Percentiles rank a stretch among this genome's conserved stretches.
Evolutionary conservation across 2,113 vertebrate species (phyloP).

Genomic region (Eulacestoma nigropectus): DNA sequence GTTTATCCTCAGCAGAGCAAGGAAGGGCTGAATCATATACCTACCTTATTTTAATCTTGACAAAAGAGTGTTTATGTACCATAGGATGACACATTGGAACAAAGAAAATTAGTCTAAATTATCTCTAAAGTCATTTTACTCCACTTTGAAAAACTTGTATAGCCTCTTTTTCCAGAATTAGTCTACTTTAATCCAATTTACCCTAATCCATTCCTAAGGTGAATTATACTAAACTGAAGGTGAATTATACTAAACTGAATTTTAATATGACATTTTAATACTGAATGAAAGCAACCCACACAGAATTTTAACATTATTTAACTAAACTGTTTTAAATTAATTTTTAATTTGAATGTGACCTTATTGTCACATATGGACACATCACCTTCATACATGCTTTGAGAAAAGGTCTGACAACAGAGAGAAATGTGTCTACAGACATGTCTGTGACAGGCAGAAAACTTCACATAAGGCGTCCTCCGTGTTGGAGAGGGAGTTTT

Average conservation of each 20-base stretch:
- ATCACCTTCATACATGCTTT: not conserved
- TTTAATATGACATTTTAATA: slow-evolving; percentile 10
- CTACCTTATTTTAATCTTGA: not conserved
- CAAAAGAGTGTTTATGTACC: not conserved
- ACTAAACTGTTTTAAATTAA: not conserved
- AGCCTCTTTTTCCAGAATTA: not conserved
- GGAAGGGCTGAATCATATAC: not conserved
- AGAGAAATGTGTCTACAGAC: fast-evolving
- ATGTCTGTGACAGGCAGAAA: not conserved
- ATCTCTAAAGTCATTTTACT: not conserved
- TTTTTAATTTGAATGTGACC: slow-evolving; percentile 11
- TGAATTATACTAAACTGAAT: slow-evolving; percentile 41
- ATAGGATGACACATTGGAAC: not conserved
- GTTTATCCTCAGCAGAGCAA: not conserved
- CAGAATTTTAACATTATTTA: not conserved
- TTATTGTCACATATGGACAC: not conserved
- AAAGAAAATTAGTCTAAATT: not conserved
- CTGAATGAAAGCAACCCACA: slow-evolving; percentile 8
- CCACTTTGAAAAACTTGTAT: not conserved
- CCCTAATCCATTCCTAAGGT: slow-evolving; percentile 24
- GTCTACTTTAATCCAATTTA: slow-evolving; percentile 40
- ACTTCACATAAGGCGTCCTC: not conserved
- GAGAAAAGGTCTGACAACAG: not conserved
- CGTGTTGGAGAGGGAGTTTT: not conserved
- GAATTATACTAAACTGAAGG: slow-evolving; percentile 33